A percentile compares a stretch with the other conserved stretches of the same genome.
phyloP scores from a whole-genome alignment of 2,113 vertebrate species.

The Donacobius atricapilla region DNA sequence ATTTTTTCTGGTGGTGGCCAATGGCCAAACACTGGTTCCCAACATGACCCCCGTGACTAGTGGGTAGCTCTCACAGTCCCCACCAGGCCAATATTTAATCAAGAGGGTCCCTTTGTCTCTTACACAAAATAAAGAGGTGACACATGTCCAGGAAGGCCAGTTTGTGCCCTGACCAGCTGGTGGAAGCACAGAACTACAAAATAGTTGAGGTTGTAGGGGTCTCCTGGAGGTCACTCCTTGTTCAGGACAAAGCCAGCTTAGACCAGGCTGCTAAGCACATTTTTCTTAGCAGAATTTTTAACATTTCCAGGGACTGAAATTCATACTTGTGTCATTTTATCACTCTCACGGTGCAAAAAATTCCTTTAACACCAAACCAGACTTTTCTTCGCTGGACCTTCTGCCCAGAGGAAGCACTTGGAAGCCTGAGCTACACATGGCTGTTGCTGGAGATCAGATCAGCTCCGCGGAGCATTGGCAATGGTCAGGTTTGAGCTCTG shows the following conservation, averaged over 20 bases:
- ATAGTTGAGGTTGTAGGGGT: not conserved
- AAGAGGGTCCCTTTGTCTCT: not conserved
- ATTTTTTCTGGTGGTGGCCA: not conserved
- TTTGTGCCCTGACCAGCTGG: not conserved
- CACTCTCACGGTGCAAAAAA: not conserved
- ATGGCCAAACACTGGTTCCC: not conserved
- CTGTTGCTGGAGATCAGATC: not conserved
- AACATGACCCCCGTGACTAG: fast-evolving
- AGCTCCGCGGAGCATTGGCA: fast-evolving
- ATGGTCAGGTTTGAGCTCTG: not conserved
- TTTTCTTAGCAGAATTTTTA: not conserved
- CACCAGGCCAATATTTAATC: not conserved
- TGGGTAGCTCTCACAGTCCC: not conserved
- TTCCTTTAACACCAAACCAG: not conserved
- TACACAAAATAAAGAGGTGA: not conserved
- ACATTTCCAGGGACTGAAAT: not conserved
- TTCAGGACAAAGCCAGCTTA: not conserved
- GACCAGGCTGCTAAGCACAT: not conserved
- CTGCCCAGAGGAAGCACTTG: not conserved
- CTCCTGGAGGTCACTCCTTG: not conserved
- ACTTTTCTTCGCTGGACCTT: too few species aligned
- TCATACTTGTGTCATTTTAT: not conserved
- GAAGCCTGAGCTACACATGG: fast-evolving
- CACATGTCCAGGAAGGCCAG: not conserved
- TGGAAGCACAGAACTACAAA: not conserved